Percentiles rank a stretch among this genome's conserved stretches.
Conservation (phyloP, 2,797 vertebrate genomes). For the Takifugu ocellatus region DNA sequence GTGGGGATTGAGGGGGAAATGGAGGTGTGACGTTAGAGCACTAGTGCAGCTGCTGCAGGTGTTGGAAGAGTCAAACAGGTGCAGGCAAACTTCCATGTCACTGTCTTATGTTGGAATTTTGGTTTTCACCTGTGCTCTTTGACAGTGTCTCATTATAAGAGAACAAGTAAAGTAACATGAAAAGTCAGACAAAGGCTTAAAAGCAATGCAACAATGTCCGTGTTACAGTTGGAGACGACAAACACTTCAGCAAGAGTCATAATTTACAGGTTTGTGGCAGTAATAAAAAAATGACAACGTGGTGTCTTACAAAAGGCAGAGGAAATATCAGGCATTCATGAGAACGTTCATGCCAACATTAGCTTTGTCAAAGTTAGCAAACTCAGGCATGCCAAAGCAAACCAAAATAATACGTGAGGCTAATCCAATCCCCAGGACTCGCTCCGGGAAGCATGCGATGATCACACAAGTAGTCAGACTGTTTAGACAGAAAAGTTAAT, state of each 20-base stretch:
- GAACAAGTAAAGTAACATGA: slow-evolving; percentile 26
- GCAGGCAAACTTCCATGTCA: slow-evolving; percentile 29
- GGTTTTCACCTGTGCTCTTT: slow-evolving; percentile 35
- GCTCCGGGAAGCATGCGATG: slow-evolving; percentile 58
- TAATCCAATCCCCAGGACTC: slow-evolving; percentile 49
- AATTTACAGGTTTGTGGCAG: not conserved
- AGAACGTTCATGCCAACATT: slow-evolving; percentile 63
- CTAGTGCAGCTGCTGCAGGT: slow-evolving; percentile 16
- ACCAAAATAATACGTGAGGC: slow-evolving; percentile 43
- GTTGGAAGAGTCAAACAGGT: slow-evolving; percentile 32
- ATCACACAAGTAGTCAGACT: slow-evolving; percentile 41
- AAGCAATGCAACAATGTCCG: slow-evolving; percentile 2
- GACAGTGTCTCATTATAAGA: slow-evolving; percentile 24
- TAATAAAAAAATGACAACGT: not conserved
- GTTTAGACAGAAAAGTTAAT: too few relatives aligned
- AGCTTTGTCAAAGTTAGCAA: slow-evolving; percentile 42
- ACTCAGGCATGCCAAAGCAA: slow-evolving; percentile 63
- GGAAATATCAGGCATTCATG: slow-evolving; percentile 8
- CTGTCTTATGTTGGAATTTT: slow-evolving; percentile 27
- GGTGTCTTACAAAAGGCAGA: not conserved
- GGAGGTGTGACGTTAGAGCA: slow-evolving; percentile 43
- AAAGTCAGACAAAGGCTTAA: slow-evolving; percentile 12
- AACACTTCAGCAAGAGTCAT: too few relatives aligned
- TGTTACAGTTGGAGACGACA: too few relatives aligned
- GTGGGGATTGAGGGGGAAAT: slow-evolving; percentile 51